phyloP scores from a whole-genome alignment of 2,888 invertebrate species.

The Euzetes globulus region DNA sequence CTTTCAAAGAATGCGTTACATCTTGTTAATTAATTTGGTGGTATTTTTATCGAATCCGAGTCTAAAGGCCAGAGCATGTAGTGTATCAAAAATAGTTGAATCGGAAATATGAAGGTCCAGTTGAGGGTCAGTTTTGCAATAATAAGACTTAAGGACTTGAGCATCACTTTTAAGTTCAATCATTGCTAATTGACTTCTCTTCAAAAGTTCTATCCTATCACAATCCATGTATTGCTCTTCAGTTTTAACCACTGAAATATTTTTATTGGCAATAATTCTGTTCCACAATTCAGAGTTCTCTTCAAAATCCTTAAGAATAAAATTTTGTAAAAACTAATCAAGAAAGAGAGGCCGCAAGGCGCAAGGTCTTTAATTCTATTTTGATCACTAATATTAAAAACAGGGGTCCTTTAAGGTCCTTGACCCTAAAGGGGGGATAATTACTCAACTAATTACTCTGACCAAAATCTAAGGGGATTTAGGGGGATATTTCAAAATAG shows the following conservation, averaged over 20 bases:
- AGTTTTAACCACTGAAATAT: not conserved
- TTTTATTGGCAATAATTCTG: not conserved
- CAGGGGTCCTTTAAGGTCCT: too few species aligned
- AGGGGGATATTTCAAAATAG: too few species aligned
- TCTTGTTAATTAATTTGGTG: not conserved
- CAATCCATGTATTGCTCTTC: not conserved
- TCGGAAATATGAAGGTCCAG: constrained; percentile 1
- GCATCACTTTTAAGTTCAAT: not conserved
- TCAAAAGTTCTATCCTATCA: not conserved
- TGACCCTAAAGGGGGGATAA: too few species aligned
- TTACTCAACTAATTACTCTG: too few species aligned
- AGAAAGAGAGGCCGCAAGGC: too few species aligned
- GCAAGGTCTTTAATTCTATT: too few species aligned
- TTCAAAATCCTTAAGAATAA: not conserved
- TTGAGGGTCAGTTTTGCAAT: not conserved
- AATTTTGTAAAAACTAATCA: too few species aligned
- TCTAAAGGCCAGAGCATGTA: not conserved
- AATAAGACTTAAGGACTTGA: not conserved
- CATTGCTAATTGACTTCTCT: not conserved
- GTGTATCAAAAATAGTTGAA: not conserved
- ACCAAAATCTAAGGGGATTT: too few species aligned
- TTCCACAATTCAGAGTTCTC: not conserved
- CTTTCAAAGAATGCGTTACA: not conserved
- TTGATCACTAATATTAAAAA: too few species aligned
- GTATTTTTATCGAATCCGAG: not conserved